Base-by-base conservation (phyloP, 2,888 invertebrate genomes). In the Idaea dimidiata region DNA sequence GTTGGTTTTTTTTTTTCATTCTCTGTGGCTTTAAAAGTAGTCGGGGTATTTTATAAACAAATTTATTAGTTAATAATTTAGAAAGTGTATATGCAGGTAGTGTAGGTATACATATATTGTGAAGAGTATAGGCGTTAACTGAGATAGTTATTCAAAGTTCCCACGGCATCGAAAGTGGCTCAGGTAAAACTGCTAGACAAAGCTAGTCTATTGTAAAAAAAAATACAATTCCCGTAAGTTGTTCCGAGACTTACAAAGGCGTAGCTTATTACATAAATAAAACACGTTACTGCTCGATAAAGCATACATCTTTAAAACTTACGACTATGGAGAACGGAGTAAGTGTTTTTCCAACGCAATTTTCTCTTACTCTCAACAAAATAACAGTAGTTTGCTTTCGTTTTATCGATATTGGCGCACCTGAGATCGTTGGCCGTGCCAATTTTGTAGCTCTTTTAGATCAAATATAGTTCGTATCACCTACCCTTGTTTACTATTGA, bases 321-420 rank as follows among this genome's bases (percentile, higher is more conserved):
- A 56, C 18, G 56, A 17, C 56, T 14, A 18, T 56, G 14, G 17
- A 56, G 66, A 59, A 62, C 10, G 14, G 17, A 56, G 66, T 60
- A 62, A 59, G 58, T 59, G 61, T 59, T 61, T 54, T 59, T 24
- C 57, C 57, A 54, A 18, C 58, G 55, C 66, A 63, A 66, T 69
- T 67, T 69, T 64, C 64, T 65, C 60, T 65, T 60, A 65, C 65
- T 59, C 60, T 54, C 17, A 61, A 57, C 65, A 60, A 65, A 64
- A 68, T 63, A 69, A 62, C 67, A 61, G 60, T 61, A 66, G 66
- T 65, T 62, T 66, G 63, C 61, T 64, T 61, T 63, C 63, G 61
- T 55, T 67, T 62, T 69, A 68, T 69, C 63, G 71, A 65, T 67
- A 69, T 71, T 68, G 69, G 71, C 66, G 62, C 71, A 71, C 71